Evolutionary conservation across 2,888 invertebrate species (phyloP).

Genomic region (Watsonalla cultraria): DNA sequence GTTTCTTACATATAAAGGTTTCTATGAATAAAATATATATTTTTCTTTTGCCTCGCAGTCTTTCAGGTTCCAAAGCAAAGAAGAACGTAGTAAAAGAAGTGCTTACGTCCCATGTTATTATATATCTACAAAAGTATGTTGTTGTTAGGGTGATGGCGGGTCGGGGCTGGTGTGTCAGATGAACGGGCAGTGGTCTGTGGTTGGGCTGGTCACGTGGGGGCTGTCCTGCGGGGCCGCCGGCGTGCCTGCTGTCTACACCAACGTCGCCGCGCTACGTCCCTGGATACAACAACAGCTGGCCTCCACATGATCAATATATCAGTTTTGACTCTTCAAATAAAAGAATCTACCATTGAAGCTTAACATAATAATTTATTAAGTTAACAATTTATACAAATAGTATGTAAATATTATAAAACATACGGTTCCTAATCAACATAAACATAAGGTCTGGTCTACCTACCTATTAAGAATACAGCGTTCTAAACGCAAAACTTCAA

Average conservation of each 20-base stretch:
- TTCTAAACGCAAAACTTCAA: slow-evolving; percentile 72
- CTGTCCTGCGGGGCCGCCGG: slow-evolving; percentile 84
- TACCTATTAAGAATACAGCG: slow-evolving; percentile 56
- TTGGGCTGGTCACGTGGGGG: slow-evolving; percentile 86
- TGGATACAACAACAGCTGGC: slow-evolving; percentile 82
- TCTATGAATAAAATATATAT: no score
- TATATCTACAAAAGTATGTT: neutral
- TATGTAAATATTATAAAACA: slow-evolving; percentile 75
- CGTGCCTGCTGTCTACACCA: slow-evolving; percentile 88
- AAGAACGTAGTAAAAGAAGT: no score
- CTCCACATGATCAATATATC: slow-evolving; percentile 26
- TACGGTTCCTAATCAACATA: slow-evolving; percentile 61
- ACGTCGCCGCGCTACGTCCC: slow-evolving; percentile 81
- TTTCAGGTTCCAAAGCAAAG: no score
- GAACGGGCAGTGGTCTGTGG: slow-evolving; percentile 78
- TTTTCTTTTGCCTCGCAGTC: no score
- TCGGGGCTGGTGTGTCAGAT: slow-evolving; percentile 83
- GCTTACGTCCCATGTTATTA: neutral
- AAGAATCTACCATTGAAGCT: slow-evolving; percentile 39
- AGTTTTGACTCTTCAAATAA: neutral
- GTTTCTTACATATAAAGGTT: no score
- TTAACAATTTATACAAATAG: slow-evolving; percentile 74
- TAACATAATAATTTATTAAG: slow-evolving; percentile 72
- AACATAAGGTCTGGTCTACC: slow-evolving; percentile 42
- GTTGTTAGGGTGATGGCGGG: slow-evolving; percentile 84